Evolutionary conservation across 2,113 vertebrate genomes (phyloP).

Genomic region (Tonatia bakeri): DNA sequence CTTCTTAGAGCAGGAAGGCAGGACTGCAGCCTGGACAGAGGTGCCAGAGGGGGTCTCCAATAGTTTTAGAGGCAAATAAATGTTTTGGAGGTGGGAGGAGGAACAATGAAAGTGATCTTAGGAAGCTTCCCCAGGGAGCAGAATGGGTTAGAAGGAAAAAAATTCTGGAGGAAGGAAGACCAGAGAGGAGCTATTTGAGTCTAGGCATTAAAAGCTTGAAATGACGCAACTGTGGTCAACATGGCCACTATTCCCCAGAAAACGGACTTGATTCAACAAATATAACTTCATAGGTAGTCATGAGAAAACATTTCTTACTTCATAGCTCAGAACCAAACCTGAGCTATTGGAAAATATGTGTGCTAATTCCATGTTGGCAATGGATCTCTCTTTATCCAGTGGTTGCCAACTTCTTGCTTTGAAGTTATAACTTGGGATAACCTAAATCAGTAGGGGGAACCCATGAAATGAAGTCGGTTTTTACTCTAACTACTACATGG

Average conservation of each 20-base stretch:
- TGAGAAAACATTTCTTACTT: constrained; percentile 33
- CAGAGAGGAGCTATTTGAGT: background rate
- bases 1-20: background rate
- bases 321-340: constrained; percentile 29
- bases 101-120: background rate
- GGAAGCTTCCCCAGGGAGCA: background rate
- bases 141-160: background rate
- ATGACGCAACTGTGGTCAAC: background rate
- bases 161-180: background rate
- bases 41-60: background rate
- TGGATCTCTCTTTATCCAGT: background rate
- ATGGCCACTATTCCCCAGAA: background rate
- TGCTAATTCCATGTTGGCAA: background rate
- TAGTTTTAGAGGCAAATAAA: background rate
- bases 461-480: background rate
- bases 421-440: constrained; percentile 27
- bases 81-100: background rate
- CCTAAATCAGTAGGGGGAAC: constrained; percentile 26
- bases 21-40: background rate
- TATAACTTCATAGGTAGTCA: constrained; percentile 4
- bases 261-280: background rate
- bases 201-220: background rate
- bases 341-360: background rate
- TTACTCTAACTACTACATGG: background rate
- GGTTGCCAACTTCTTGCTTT: constrained; percentile 38